phyloP scores from a whole-genome alignment of 2,888 invertebrate genomes.

The Zelleria hepariella region DNA sequence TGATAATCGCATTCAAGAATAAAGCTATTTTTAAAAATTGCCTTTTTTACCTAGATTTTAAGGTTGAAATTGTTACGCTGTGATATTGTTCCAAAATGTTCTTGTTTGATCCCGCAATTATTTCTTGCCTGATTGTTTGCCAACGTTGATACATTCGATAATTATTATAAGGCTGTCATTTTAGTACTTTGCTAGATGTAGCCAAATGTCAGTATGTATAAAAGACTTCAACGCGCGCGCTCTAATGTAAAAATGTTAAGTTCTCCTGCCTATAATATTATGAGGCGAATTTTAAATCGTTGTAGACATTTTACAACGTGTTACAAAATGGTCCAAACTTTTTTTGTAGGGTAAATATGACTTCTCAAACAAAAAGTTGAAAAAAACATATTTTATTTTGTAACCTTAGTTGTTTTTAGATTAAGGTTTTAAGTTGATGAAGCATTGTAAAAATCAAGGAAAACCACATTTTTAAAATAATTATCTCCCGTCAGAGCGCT shows the following conservation, averaged over 20 bases:
- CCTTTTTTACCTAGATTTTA: too few relatives aligned
- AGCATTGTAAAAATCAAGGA: too few relatives aligned
- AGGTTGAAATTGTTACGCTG: constrained; percentile 11
- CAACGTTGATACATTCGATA: background rate
- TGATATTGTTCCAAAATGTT: constrained; percentile 19
- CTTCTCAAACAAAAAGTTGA: too few relatives aligned
- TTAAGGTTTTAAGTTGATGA: too few relatives aligned
- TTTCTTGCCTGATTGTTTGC: background rate
- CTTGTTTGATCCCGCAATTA: background rate
- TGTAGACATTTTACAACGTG: background rate
- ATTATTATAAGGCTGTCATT: background rate
- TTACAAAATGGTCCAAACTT: background rate
- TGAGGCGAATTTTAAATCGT: background rate
- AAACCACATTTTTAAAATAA: too few relatives aligned
- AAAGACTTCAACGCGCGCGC: background rate
- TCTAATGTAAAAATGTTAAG: background rate
- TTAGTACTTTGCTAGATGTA: too few relatives aligned
- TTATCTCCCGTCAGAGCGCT: too few relatives aligned
- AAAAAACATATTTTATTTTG: too few relatives aligned
- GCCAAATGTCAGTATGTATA: background rate
- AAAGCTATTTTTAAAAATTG: too few relatives aligned
- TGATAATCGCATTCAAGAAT: too few relatives aligned
- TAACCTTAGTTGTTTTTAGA: too few relatives aligned
- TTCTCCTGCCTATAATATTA: background rate
- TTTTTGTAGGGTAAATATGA: too few relatives aligned